phyloP scores from a whole-genome alignment of 2,888 invertebrate species.

The Micoletzkya japonica region DNA sequence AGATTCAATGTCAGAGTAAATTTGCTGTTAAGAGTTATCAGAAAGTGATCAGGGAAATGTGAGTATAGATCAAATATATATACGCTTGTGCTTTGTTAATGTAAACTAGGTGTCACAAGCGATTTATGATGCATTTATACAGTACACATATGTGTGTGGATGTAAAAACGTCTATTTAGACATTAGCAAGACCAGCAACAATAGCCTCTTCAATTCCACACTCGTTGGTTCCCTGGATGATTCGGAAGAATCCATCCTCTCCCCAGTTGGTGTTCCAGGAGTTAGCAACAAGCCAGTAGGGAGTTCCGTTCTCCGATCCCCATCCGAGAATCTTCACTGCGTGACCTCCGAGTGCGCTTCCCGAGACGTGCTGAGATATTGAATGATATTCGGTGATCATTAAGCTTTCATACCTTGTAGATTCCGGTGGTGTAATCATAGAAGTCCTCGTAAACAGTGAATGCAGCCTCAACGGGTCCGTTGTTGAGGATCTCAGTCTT shows the following conservation, averaged over 20 bases:
- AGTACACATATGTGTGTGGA: too few species aligned
- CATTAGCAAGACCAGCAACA: slow-evolving; percentile 35
- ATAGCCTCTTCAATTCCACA: slow-evolving; percentile 37
- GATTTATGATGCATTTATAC: too few species aligned
- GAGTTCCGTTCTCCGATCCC: slow-evolving; percentile 74
- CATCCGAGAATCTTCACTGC: slow-evolving; percentile 84
- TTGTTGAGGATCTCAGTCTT: slow-evolving; percentile 72
- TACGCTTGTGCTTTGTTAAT: too few species aligned
- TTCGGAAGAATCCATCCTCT: slow-evolving; percentile 68
- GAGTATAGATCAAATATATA: too few species aligned
- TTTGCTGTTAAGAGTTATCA: too few species aligned
- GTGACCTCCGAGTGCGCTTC: slow-evolving; percentile 78
- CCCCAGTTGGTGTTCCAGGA: slow-evolving; percentile 94
- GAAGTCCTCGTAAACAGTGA: slow-evolving; percentile 49
- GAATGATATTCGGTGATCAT: too few species aligned
- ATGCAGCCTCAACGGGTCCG: slow-evolving; percentile 49
- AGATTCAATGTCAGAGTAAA: too few species aligned
- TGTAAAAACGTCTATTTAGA: neutral
- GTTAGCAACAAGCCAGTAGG: slow-evolving; percentile 89
- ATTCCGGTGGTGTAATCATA: slow-evolving; percentile 43
- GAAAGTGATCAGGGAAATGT: too few species aligned
- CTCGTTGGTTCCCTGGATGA: slow-evolving; percentile 39
- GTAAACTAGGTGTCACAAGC: too few species aligned
- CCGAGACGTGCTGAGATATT: slow-evolving; percentile 77
- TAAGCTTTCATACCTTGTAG: slow-evolving; percentile 69